Conservation (phyloP, 2,113 vertebrate genomes). For the Peucedramus taeniatus region DNA sequence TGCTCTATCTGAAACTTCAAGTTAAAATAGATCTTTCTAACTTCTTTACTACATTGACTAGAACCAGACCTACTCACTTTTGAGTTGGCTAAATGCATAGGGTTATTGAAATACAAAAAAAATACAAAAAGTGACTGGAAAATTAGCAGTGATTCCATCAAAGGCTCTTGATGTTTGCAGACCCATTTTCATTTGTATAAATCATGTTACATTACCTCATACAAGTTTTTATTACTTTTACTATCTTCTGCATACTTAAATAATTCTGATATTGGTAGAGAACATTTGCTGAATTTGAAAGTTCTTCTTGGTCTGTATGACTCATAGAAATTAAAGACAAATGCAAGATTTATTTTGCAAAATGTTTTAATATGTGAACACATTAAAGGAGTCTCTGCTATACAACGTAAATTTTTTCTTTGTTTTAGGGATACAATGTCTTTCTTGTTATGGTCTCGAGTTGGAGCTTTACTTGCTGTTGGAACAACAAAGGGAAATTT, state of each 20-base stretch:
- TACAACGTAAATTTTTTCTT: neutral
- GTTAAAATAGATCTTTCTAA: neutral
- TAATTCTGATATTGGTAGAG: neutral
- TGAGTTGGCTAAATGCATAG: neutral
- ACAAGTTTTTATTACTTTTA: neutral
- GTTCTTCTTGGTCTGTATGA: neutral
- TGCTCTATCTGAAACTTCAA: neutral
- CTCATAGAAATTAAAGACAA: neutral
- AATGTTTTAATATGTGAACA: neutral
- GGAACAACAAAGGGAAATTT: conserved; percentile 95
- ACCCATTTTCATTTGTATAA: neutral
- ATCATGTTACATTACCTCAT: neutral
- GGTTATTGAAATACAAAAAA: neutral
- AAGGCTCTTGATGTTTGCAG: neutral
- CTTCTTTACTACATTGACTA: neutral
- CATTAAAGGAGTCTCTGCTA: neutral
- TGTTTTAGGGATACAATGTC: conserved; percentile 88
- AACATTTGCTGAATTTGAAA: neutral
- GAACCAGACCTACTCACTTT: neutral
- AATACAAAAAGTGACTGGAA: neutral
- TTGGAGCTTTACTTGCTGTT: conserved; percentile 84
- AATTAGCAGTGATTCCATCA: neutral
- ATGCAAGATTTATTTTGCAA: neutral
- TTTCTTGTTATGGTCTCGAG: conserved; percentile 91
- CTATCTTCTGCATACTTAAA: neutral